phyloP scores from a whole-genome alignment of 2,888 invertebrate species.

The Formica aserva region DNA sequence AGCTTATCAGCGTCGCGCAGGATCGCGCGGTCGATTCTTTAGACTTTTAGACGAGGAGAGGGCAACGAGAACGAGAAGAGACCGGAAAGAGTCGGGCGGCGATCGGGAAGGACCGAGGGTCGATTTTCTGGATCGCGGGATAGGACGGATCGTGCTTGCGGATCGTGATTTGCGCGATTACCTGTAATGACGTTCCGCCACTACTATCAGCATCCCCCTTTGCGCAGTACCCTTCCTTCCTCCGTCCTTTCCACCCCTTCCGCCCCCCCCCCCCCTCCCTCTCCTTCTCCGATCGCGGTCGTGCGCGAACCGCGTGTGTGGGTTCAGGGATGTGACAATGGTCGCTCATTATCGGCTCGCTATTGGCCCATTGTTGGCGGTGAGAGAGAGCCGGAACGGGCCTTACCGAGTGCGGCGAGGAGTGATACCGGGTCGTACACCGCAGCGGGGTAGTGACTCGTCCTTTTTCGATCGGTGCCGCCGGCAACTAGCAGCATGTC shows the following conservation, averaged over 20 bases:
- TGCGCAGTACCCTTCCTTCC: constrained; percentile 22
- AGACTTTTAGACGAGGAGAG: constrained; percentile 26
- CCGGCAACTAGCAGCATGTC: constrained; percentile 52
- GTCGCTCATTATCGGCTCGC: constrained; percentile 83
- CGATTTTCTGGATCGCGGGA: constrained; percentile 72
- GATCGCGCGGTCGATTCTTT: constrained; percentile 30
- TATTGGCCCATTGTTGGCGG: constrained; percentile 84
- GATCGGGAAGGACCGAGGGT: constrained; percentile 62
- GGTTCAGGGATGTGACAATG: constrained; percentile 80
- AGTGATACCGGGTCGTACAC: constrained; percentile 78
- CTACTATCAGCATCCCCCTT: constrained; percentile 21
- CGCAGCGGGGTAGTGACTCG: constrained; percentile 76
- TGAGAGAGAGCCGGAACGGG: constrained; percentile 81
- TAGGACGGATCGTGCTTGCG: constrained; percentile 67
- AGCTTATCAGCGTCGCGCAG: not conserved
- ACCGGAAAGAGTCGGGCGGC: constrained; percentile 46
- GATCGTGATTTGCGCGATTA: constrained; percentile 81
- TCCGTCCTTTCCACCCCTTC: not conserved
- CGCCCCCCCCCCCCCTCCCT: not conserved
- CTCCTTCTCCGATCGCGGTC: constrained; percentile 69
- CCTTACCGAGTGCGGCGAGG: constrained; percentile 79
- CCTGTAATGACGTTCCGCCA: constrained; percentile 79
- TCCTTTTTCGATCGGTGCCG: constrained; percentile 73
- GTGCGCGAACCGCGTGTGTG: constrained; percentile 78
- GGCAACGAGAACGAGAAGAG: constrained; percentile 23